These are phyloP conservation scores for Sturmia bella DNA, from an alignment of 2,888 invertebrate species.

Conservation along the genomic window DNA sequence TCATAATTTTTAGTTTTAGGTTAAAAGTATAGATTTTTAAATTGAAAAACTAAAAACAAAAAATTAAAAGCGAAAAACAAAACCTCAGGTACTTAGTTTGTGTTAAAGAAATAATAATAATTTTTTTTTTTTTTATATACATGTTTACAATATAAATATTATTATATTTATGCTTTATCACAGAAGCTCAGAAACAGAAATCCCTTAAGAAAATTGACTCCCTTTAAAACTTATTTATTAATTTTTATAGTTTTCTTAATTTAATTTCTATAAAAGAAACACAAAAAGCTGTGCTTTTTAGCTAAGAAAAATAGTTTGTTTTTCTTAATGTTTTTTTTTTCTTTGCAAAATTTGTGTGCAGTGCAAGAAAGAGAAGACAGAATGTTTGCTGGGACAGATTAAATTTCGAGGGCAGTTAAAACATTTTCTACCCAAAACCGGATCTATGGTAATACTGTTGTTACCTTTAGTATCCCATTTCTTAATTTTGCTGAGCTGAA, in stretches of 20 bases:
- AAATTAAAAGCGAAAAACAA: conserved; percentile 68
- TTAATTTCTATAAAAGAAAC: conserved; percentile 24
- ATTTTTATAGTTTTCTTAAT: conserved; percentile 28
- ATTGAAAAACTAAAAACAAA: conserved; percentile 46
- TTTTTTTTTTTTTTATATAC: conserved; percentile 39
- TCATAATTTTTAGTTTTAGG: conserved; percentile 35
- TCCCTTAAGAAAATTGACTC: conserved; percentile 45
- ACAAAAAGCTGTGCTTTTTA: conserved; percentile 55
- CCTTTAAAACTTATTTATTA: conserved; percentile 51
- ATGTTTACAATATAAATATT: conserved; percentile 45
- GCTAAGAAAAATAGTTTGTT: not conserved
- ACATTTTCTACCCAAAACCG: too few species aligned
- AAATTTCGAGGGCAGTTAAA: too few species aligned
- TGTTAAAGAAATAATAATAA: conserved; percentile 69
- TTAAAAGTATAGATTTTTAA: conserved; percentile 51
- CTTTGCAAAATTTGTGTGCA: not conserved
- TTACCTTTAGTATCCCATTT: too few species aligned
- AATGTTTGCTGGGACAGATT: too few species aligned
- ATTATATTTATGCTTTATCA: conserved; percentile 47
- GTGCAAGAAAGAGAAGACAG: not conserved
- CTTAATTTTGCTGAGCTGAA: too few species aligned
- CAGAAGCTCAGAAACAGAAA: conserved; percentile 26
- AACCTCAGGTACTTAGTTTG: conserved; percentile 82
- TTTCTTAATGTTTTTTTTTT: conserved; percentile 4
- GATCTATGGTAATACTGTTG: too few species aligned